Evolutionary conservation across 2,888 invertebrate genomes (phyloP).

Genomic region (Archips xylosteana): DNA sequence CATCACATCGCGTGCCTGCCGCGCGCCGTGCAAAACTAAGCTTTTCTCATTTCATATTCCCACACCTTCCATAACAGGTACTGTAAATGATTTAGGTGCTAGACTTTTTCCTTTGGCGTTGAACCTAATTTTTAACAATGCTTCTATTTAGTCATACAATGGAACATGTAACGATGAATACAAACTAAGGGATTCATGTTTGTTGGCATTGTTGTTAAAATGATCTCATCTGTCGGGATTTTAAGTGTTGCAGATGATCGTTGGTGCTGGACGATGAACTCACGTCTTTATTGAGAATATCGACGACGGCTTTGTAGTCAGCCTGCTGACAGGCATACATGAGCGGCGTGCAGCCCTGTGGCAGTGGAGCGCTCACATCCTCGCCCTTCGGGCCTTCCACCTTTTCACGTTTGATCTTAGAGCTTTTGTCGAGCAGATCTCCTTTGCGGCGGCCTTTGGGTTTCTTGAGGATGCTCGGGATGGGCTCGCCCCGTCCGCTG

Average conservation of each 20-base stretch:
- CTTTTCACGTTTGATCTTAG: constrained; percentile 79
- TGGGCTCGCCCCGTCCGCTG: constrained; percentile 76
- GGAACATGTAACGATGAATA: background rate
- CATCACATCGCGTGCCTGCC: constrained; percentile 70
- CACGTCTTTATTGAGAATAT: constrained; percentile 92
- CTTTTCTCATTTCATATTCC: constrained; percentile 65
- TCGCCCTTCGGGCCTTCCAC: constrained; percentile 66
- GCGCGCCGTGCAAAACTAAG: constrained; percentile 54
- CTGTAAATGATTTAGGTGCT: constrained; percentile 38
- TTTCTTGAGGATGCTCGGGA: constrained; percentile 81
- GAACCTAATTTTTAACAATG: constrained; percentile 19
- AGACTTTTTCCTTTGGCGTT: constrained; percentile 14
- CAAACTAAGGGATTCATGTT: constrained; percentile 6
- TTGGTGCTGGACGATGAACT: constrained; percentile 59
- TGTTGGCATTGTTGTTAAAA: constrained; percentile 14
- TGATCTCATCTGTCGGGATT: constrained; percentile 1
- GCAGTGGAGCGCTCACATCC: constrained; percentile 77
- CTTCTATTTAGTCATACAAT: constrained; percentile 25
- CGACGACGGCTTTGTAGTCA: constrained; percentile 90
- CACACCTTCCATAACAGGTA: constrained; percentile 49
- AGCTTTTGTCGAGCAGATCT: constrained; percentile 77
- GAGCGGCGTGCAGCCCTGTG: constrained; percentile 92
- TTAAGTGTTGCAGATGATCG: constrained; percentile 17
- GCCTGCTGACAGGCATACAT: constrained; percentile 97
- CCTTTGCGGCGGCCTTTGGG: constrained; percentile 70